These are phyloP conservation scores for Pomatostomus ruficeps DNA, from an alignment of 2,113 vertebrate species.

Conservation along the genomic window DNA sequence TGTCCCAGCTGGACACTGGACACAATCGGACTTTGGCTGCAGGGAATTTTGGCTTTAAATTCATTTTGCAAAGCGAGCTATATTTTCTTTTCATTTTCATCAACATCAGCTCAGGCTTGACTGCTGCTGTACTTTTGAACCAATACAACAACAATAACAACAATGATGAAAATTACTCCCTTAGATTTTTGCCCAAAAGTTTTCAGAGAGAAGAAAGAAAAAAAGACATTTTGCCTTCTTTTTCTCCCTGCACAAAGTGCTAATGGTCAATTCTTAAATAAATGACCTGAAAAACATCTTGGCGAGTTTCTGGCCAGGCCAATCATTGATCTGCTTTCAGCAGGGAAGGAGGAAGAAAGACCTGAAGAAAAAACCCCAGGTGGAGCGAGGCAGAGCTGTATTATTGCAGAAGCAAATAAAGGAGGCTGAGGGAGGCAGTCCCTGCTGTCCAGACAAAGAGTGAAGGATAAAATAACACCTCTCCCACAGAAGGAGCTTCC, in stretches of 20 bases:
- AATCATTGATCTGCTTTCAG: not conserved
- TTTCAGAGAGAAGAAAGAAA: not conserved
- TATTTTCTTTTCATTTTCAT: not conserved
- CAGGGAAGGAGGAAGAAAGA: not conserved
- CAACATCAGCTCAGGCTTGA: not conserved
- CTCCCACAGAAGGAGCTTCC: not conserved
- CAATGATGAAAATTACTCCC: not conserved
- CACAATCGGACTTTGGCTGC: not conserved
- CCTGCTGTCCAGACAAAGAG: not conserved
- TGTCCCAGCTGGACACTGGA: not conserved
- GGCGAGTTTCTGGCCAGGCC: not conserved
- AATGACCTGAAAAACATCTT: not conserved
- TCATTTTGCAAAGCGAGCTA: not conserved
- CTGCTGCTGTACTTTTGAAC: not conserved
- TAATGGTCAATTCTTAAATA: not conserved
- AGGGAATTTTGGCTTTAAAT: not conserved
- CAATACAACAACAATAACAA: not conserved
- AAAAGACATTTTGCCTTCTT: not conserved
- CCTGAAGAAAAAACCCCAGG: not conserved
- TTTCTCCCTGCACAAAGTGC: not conserved
- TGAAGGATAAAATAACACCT: not conserved
- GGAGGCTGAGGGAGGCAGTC: not conserved
- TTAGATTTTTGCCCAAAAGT: not conserved
- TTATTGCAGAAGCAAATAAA: not conserved
- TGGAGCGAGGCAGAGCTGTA: not conserved